phyloP scores from a whole-genome alignment of 2,113 vertebrate genomes.

The Mus musculus region DNA sequence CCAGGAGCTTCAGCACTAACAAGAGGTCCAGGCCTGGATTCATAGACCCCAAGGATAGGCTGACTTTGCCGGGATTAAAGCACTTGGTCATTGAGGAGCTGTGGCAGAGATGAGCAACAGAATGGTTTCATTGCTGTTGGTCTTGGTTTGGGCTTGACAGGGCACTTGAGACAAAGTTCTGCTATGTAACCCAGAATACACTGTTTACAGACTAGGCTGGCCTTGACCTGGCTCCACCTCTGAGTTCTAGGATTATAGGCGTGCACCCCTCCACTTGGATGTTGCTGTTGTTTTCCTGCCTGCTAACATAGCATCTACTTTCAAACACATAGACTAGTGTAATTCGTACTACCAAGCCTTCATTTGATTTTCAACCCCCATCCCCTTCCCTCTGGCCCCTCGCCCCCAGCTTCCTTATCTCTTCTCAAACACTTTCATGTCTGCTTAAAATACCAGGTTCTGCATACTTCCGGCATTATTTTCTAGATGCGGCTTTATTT shows the following conservation, averaged over 20 bases:
- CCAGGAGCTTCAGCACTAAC: background rate
- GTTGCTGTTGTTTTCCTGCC: background rate
- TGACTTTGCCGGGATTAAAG: background rate
- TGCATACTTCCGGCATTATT: background rate
- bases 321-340: background rate
- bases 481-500: background rate
- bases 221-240: background rate
- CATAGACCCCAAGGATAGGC: background rate
- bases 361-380: background rate
- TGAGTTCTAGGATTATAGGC: background rate
- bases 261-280: background rate
- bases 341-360: background rate
- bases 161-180: background rate
- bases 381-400: background rate
- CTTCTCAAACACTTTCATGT: background rate
- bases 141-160: background rate
- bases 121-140: background rate
- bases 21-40: background rate
- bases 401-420: background rate
- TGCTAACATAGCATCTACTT: background rate
- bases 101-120: background rate
- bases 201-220: background rate
- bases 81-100: background rate
- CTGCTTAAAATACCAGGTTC: background rate
- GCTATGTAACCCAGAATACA: background rate